phyloP scores from a whole-genome alignment of 2,888 invertebrate species.

The Leptinotarsa haldemani region DNA sequence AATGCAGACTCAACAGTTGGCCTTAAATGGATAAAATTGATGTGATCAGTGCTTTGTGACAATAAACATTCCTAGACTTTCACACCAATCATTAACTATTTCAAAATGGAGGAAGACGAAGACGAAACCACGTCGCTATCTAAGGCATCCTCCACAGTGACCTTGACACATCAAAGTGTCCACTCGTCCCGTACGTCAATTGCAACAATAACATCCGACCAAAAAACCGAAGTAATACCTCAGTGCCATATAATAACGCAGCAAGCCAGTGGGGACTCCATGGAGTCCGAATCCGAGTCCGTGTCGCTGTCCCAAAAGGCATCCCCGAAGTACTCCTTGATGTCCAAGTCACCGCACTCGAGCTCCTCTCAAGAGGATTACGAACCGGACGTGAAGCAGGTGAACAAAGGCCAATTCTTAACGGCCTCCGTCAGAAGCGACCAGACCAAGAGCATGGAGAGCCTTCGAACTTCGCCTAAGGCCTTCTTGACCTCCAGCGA shows the following conservation, averaged over 20 bases:
- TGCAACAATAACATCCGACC: conserved; percentile 47
- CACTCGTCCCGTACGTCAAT: conserved; percentile 52
- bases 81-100: conserved; percentile 24
- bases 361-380: conserved; percentile 79
- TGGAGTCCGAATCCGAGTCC: conserved; percentile 68
- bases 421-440: conserved; percentile 66
- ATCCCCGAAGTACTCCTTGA: conserved; percentile 60
- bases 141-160: conserved; percentile 62
- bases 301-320: conserved; percentile 57
- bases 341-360: conserved; percentile 67
- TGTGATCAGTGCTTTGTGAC: conserved; percentile 36
- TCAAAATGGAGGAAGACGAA: conserved; percentile 63
- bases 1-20: conserved; percentile 19
- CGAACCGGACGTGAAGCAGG: conserved; percentile 70
- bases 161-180: conserved; percentile 61
- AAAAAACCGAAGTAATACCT: conserved; percentile 53
- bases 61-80: conserved; percentile 23
- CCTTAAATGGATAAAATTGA: conserved; percentile 15
- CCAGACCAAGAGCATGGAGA: conserved; percentile 78
- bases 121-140: conserved; percentile 60
- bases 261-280: conserved; percentile 71
- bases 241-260: conserved; percentile 66
- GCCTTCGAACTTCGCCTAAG: conserved; percentile 72
- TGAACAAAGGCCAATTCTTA: conserved; percentile 68
- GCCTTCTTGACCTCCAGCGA: conserved; percentile 76